A percentile compares a stretch with the other conserved stretches of the same genome.
These are phyloP conservation scores for Leptinotarsa defecta DNA, from an alignment of 1,140 invertebrate genomes.

Conservation along the genomic window DNA sequence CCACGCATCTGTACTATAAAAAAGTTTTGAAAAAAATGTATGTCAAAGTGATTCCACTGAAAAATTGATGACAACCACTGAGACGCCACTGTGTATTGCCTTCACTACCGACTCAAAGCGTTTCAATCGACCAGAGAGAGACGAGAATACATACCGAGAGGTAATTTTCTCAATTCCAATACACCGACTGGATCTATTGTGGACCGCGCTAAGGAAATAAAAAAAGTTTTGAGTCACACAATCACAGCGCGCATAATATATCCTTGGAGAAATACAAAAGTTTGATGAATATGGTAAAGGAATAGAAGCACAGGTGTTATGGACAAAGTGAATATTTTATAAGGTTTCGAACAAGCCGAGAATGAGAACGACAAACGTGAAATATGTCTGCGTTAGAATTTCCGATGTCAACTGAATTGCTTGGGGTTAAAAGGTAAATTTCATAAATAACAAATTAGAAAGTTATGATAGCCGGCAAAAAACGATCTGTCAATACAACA, in stretches of 20 bases:
- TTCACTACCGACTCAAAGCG: no score
- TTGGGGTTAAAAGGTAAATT: slow-evolving; percentile 26
- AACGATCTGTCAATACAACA: slow-evolving; percentile 15
- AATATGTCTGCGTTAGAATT: slow-evolving; percentile 38
- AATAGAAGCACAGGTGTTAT: slow-evolving; percentile 38
- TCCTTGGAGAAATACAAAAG: slow-evolving; percentile 39
- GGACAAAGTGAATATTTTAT: slow-evolving; percentile 22
- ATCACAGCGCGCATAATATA: slow-evolving; percentile 25
- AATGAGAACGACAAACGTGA: slow-evolving; percentile 35
- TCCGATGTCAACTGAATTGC: slow-evolving; percentile 31
- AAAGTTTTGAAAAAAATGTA: no score
- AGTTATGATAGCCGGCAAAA: slow-evolving; percentile 7
- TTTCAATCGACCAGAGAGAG: slow-evolving; percentile 4
- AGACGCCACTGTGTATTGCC: no score
- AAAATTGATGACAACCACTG: no score
- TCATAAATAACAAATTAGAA: slow-evolving; percentile 23
- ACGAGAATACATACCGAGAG: slow-evolving; percentile 7
- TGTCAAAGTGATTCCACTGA: no score
- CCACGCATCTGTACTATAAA: no score
- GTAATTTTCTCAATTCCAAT: slow-evolving; percentile 4
- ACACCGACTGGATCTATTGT: slow-evolving; percentile 24
- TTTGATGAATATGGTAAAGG: slow-evolving; percentile 41
- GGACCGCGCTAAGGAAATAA: slow-evolving; percentile 18
- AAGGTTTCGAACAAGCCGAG: neutral
- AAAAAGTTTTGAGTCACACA: slow-evolving; percentile 24